These are phyloP conservation scores for Apamea monoglypha DNA, from an alignment of 2,888 invertebrate genomes.

Conservation along the genomic window DNA sequence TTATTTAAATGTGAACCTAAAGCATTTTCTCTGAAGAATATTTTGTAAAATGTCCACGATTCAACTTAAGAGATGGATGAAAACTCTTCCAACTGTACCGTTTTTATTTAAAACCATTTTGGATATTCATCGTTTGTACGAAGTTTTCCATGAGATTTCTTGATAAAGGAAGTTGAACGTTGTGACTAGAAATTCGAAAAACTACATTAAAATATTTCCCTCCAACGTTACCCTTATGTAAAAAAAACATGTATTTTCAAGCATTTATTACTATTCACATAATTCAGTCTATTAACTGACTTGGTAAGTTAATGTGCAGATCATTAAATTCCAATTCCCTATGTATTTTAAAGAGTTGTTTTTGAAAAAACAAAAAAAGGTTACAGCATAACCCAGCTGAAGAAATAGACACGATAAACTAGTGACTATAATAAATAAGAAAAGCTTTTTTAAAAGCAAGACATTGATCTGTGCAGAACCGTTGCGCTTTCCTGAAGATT, in stretches of 20 bases:
- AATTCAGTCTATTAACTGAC: too few relatives aligned
- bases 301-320: background rate
- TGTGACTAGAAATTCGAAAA: slow-evolving; percentile 37
- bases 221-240: background rate
- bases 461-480: slow-evolving; percentile 80
- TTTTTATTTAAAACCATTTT: slow-evolving; percentile 47
- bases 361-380: background rate
- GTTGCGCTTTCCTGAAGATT: slow-evolving; percentile 84
- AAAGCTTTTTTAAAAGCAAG: slow-evolving; percentile 57
- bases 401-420: slow-evolving; percentile 7
- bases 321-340: background rate
- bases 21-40: slow-evolving; percentile 20
- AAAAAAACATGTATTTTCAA: background rate
- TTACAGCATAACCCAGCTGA: background rate
- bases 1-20: slow-evolving; percentile 27
- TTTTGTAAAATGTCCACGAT: slow-evolving; percentile 38
- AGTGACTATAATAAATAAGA: slow-evolving; percentile 14
- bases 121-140: slow-evolving; percentile 38
- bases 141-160: slow-evolving; percentile 34
- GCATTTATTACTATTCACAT: background rate
- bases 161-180: slow-evolving; percentile 29
- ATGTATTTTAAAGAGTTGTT: background rate
- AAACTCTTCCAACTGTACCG: slow-evolving; percentile 43
- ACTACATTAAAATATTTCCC: slow-evolving; percentile 17
- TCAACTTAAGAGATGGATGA: slow-evolving; percentile 39